These are phyloP conservation scores for Stenolophus ochropezus DNA, from an alignment of 2,888 invertebrate genomes.

Conservation along the genomic window DNA sequence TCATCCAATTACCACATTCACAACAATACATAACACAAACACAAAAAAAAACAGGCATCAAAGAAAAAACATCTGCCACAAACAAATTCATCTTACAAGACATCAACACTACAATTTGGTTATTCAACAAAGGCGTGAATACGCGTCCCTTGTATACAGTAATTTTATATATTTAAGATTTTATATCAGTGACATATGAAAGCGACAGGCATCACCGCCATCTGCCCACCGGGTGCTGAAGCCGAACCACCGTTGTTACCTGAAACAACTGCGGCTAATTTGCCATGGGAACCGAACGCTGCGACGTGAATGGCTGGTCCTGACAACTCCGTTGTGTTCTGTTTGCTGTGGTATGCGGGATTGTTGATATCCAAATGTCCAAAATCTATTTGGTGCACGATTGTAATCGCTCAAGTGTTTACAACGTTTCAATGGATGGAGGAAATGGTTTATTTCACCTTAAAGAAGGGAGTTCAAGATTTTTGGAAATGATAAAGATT, in stretches of 20 bases:
- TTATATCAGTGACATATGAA: conserved; percentile 68
- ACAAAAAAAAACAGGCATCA: conserved; percentile 62
- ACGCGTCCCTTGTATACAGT: conserved; percentile 67
- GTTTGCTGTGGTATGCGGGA: not conserved
- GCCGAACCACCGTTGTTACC: conserved; percentile 63
- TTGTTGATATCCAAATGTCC: conserved; percentile 49
- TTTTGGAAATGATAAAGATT: conserved; percentile 1
- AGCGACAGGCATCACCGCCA: conserved; percentile 57
- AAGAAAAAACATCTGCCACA: conserved; percentile 62
- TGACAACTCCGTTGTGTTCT: conserved; percentile 12
- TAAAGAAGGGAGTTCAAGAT: not conserved
- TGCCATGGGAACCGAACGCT: conserved; percentile 47
- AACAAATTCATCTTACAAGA: conserved; percentile 65
- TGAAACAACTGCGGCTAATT: conserved; percentile 72
- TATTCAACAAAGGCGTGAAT: conserved; percentile 65
- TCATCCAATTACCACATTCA: conserved; percentile 23
- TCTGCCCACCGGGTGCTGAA: conserved; percentile 19
- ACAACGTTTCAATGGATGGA: conserved; percentile 3
- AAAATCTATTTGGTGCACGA: conserved; percentile 35
- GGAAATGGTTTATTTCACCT: conserved; percentile 9
- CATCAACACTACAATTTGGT: conserved; percentile 70
- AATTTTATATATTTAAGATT: conserved; percentile 70
- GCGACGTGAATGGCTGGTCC: conserved; percentile 43
- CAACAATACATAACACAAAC: conserved; percentile 11
- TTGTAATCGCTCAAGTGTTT: conserved; percentile 53